These are phyloP conservation scores for Drosophila ironensis DNA, from an alignment of 1,140 invertebrate genomes.

Conservation along the genomic window DNA sequence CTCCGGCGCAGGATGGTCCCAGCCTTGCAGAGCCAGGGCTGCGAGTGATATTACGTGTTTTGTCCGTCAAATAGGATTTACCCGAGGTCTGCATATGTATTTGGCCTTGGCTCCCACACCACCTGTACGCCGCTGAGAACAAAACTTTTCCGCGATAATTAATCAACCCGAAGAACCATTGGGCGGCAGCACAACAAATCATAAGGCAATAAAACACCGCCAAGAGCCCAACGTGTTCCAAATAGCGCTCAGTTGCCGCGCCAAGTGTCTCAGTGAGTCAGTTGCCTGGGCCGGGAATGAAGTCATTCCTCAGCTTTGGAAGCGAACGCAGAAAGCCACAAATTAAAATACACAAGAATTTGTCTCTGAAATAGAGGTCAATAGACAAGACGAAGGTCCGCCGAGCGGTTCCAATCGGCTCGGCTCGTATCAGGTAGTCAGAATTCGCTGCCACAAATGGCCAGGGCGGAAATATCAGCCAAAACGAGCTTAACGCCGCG, in stretches of 20 bases:
- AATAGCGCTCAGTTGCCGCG: conserved; percentile 37
- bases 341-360: conserved; percentile 8
- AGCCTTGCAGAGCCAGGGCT: no score
- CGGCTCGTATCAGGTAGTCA: conserved; percentile 18
- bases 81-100: no score
- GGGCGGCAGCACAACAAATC: no score
- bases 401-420: conserved; percentile 13
- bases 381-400: conserved; percentile 69
- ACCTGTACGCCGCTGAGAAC: no score
- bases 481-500: conserved; percentile 38
- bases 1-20: no score
- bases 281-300: conserved; percentile 16
- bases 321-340: not conserved
- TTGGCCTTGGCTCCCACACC: no score
- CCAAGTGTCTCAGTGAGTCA: conserved; percentile 30
- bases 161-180: conserved; percentile 29
- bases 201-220: conserved; percentile 21
- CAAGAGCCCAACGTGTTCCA: conserved; percentile 19
- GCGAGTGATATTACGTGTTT: no score
- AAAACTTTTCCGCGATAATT: conserved; percentile 38
- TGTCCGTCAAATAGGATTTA: no score
- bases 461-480: conserved; percentile 55
- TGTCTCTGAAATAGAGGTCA: conserved; percentile 63
- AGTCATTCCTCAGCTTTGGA: conserved; percentile 39
- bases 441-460: conserved; percentile 3